Evolutionary conservation across 1,140 invertebrate genomes (phyloP).

Genomic region (Idris sp.): DNA sequence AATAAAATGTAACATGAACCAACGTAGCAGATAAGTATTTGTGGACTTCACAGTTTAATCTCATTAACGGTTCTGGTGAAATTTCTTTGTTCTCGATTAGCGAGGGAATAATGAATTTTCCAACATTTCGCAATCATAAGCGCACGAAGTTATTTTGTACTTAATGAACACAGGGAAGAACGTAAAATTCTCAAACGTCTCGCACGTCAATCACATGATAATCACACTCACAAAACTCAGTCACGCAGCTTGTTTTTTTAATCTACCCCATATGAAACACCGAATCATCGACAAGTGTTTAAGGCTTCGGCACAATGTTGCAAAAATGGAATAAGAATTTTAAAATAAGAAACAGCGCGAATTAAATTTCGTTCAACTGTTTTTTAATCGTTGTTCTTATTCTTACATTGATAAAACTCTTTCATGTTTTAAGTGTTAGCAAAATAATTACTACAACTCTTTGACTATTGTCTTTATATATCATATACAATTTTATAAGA

Average conservation of each 20-base stretch:
- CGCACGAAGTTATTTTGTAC: conserved; percentile 49
- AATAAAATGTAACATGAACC: conserved; percentile 7
- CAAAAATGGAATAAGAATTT: conserved; percentile 23
- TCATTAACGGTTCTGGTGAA: conserved; percentile 36
- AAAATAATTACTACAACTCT: not conserved
- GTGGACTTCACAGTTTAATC: conserved; percentile 43
- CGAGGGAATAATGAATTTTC: conserved; percentile 47
- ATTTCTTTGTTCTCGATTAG: conserved; percentile 37
- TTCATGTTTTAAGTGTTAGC: not conserved
- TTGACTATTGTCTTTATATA: not conserved
- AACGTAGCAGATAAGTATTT: conserved; percentile 38
- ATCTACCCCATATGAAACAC: conserved; percentile 40
- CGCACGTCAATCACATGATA: conserved; percentile 29
- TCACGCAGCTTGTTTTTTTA: conserved; percentile 29
- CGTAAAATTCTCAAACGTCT: conserved; percentile 54
- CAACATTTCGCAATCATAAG: conserved; percentile 43
- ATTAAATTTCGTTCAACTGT: too few relatives aligned
- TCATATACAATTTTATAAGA: too few relatives aligned
- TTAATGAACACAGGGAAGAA: conserved; percentile 60
- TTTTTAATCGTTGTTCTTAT: conserved; percentile 13
- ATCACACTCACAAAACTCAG: conserved; percentile 19
- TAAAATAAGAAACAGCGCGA: not conserved
- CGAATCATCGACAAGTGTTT: conserved; percentile 24
- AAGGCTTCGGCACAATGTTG: conserved; percentile 35
- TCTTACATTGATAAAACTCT: conserved; percentile 4